phyloP scores from a whole-genome alignment of 2,888 invertebrate species.

The Petrolisthes cinctipes region DNA sequence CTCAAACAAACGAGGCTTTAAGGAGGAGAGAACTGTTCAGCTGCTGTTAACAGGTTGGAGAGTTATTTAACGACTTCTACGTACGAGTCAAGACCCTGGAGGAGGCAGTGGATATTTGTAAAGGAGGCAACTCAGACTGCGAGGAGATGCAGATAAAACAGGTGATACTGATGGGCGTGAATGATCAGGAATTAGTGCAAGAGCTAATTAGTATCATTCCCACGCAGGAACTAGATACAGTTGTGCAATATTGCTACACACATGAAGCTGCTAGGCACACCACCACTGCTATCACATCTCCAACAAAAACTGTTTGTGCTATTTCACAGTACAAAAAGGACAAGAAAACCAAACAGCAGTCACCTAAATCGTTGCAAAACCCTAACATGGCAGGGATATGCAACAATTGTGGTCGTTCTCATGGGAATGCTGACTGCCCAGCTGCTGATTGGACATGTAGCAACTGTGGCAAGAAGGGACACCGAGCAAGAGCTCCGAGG shows the following conservation, averaged over 20 bases:
- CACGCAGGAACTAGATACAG: neutral
- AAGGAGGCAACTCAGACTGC: neutral
- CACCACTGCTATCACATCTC: neutral
- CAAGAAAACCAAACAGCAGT: neutral
- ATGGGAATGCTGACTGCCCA: neutral
- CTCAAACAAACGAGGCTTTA: no score
- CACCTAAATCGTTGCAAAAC: neutral
- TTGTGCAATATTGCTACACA: slow-evolving; percentile 11
- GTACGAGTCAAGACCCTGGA: no score
- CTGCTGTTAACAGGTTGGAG: no score
- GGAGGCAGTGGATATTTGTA: slow-evolving; percentile 5
- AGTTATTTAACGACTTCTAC: no score
- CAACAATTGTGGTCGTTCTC: neutral
- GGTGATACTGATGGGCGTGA: slow-evolving; percentile 5
- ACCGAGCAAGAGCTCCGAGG: neutral
- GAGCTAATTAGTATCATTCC: neutral
- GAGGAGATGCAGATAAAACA: slow-evolving; percentile 22
- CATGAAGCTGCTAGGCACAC: neutral
- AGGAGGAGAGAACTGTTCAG: no score
- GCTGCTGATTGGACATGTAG: neutral
- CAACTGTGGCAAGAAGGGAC: neutral
- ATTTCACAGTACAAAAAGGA: slow-evolving; percentile 7
- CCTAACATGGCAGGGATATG: neutral
- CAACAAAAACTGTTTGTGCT: neutral
- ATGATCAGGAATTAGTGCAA: neutral